Evolutionary conservation across 2,888 invertebrate genomes (phyloP).

Genomic region (Cotesia congregata): DNA sequence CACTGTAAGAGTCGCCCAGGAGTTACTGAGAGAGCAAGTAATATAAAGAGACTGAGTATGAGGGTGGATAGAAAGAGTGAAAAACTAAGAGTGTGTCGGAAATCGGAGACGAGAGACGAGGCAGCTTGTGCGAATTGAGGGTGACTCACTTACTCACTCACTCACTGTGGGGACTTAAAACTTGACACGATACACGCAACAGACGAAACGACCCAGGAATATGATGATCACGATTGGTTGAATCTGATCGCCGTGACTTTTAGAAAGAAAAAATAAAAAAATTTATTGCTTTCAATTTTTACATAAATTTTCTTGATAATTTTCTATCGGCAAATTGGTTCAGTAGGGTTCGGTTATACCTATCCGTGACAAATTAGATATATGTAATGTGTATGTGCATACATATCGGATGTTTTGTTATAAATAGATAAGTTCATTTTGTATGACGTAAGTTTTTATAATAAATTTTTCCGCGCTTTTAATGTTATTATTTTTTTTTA

Average conservation of each 20-base stretch:
- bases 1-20: not conserved
- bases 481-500: no score
- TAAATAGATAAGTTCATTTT: not conserved
- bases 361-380: not conserved
- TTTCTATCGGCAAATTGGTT: not conserved
- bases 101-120: constrained; percentile 2
- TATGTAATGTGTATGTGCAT: not conserved
- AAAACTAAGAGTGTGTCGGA: constrained; percentile 25
- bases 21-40: constrained; percentile 1
- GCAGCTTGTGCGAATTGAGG: constrained; percentile 19
- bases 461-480: not conserved
- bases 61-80: constrained; percentile 35
- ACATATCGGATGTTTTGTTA: not conserved
- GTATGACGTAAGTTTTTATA: not conserved
- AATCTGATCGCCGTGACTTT: not conserved
- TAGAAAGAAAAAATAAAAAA: not conserved
- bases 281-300: no score
- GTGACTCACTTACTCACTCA: constrained; percentile 21
- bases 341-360: not conserved
- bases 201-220: not conserved
- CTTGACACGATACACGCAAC: constrained; percentile 33
- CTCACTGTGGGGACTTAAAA: constrained; percentile 32
- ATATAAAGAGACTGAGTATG: not conserved
- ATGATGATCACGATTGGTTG: not conserved
- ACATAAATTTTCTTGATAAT: not conserved